Conservation (phyloP, 1,140 invertebrate species). For the Mylabris phalerata region DNA sequence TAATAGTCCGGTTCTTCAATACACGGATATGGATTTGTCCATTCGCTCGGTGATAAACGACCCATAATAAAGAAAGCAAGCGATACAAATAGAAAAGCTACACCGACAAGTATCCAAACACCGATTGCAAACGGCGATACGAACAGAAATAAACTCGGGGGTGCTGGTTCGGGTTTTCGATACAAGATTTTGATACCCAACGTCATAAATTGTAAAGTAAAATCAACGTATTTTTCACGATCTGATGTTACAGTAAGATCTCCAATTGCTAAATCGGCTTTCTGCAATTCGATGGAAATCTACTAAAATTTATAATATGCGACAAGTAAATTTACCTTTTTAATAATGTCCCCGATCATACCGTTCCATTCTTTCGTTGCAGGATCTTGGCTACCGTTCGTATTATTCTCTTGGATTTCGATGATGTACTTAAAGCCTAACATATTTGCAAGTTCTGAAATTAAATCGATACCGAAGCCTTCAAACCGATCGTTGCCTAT, state of each 20-base stretch:
- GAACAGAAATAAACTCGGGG: slow-evolving; percentile 72
- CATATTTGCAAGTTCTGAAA: slow-evolving; percentile 64
- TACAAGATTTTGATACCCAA: slow-evolving; percentile 68
- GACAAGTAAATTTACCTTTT: slow-evolving; percentile 51
- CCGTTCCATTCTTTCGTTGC: slow-evolving; percentile 73
- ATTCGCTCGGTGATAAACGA: slow-evolving; percentile 65
- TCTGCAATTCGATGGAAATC: slow-evolving; percentile 14
- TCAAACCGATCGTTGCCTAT: slow-evolving; percentile 75
- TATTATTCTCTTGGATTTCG: slow-evolving; percentile 63
- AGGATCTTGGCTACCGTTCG: slow-evolving; percentile 62
- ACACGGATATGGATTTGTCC: slow-evolving; percentile 70
- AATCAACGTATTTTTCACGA: slow-evolving; percentile 82
- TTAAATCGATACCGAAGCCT: slow-evolving; percentile 76
- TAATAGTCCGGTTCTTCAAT: slow-evolving; percentile 57
- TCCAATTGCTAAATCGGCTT: slow-evolving; percentile 69
- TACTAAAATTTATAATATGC: neutral
- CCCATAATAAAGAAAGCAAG: slow-evolving; percentile 67
- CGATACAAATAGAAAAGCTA: slow-evolving; percentile 66
- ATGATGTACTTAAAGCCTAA: slow-evolving; percentile 87
- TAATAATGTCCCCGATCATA: slow-evolving; percentile 77
- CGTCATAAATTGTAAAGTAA: slow-evolving; percentile 86
- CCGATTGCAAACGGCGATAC: slow-evolving; percentile 68
- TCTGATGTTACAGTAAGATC: slow-evolving; percentile 82
- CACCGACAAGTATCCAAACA: slow-evolving; percentile 71
- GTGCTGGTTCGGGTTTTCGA: slow-evolving; percentile 60